Base-by-base conservation (phyloP, 2,888 invertebrate genomes). In the Orthonevra nobilis region DNA sequence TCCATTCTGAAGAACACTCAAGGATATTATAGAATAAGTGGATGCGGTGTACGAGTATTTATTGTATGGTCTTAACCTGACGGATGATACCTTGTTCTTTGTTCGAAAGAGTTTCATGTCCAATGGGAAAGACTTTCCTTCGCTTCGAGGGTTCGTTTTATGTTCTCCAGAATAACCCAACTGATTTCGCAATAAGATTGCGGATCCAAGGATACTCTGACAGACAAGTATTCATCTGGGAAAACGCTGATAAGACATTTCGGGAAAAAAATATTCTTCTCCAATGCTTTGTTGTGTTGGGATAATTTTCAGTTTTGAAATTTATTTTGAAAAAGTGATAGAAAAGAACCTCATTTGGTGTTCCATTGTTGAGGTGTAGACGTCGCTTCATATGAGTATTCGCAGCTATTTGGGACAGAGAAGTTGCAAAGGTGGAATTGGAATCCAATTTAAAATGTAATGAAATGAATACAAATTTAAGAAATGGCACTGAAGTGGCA, bases 191-290 rank as follows among this genome's bases (percentile, higher is more conserved):
- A 66, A 66, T 36, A 46, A 54, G 54, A 46, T 44, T 34, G 4
- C 17, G n/a, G 44, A 46, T 44, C 30, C 44, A 44, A n/a, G n/a
- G 66, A 66, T 56, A 6, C 15, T 42, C 14, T n/a, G 50, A 34
- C n/a, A n/a, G n/a, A n/a, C 66, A 46, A 46, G 54, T 36, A 38
- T 46, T 36, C 66, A 19, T 46, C 56, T 66, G 66, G 66, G 56
- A 38, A 12, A 20, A 19, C 4, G 26, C 20, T 66, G 66, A 66
- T 66, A 66, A 54, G 46, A n/a, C n/a, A n/a, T n/a, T n/a, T n/a
- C n/a, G n/a, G n/a, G n/a, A n/a, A n/a, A n/a, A n/a, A n/a, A 46
- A 28, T 6, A 26, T 30, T n/a, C n/a, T n/a, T n/a, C n/a, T n/a
- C n/a, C n/a, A n/a, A n/a, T n/a, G n/a, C n/a, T n/a, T n/a, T 15